Evolutionary conservation across 2,797 vertebrate species (phyloP), one percentile per base, ranked within the genome.

Genomic region (Bryconaethiops microstoma): DNA sequence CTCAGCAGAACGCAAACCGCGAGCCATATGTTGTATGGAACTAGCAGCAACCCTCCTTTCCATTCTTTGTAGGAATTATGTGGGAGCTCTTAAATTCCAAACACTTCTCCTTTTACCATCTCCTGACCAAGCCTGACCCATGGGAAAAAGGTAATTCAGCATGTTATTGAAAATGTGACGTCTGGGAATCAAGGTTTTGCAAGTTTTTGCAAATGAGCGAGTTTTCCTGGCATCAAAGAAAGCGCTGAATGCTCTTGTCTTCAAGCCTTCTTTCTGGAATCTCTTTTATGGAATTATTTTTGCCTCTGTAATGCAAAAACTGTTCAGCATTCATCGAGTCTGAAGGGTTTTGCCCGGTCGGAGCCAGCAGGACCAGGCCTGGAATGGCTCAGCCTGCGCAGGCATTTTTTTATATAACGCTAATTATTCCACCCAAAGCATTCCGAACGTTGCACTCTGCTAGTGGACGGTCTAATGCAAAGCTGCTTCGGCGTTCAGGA

Each of bases 331-430:
- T 60, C 67, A 52, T 54, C 39, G 39, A 60, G 69, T 29, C 50
- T 77, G 71, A 59, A 68, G 39, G 23, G 72, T 10, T 19, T 73
- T 60, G 57, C 57, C 57, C 3, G 23, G 75, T 75, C 42, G 73
- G 67, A 25, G 2, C 23, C 59, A 19, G 19, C 25, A 70, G 48
- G 5, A 54, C 69, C 69, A 57, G 0, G 19, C 65, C 67, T 74
- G 79, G 39, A 48, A 82, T 78, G 71, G 73, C 76, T 74, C 77
- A 59, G 40, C 50, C 77, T 54, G 57, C 40, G 23, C 40, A 17
- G 10, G 12, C 74, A 29, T 63, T 14, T 10, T 35, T 63, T 64
- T 64, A n/a, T 52, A 9, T 21, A 29, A 55, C 14, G 8, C 17
- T 39, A 65, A 76, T 55, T 10, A 76, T 52, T 76, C 60, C 16